Evolutionary conservation across 2,888 invertebrate genomes (phyloP).

Genomic region (Autographa pulchrina): DNA sequence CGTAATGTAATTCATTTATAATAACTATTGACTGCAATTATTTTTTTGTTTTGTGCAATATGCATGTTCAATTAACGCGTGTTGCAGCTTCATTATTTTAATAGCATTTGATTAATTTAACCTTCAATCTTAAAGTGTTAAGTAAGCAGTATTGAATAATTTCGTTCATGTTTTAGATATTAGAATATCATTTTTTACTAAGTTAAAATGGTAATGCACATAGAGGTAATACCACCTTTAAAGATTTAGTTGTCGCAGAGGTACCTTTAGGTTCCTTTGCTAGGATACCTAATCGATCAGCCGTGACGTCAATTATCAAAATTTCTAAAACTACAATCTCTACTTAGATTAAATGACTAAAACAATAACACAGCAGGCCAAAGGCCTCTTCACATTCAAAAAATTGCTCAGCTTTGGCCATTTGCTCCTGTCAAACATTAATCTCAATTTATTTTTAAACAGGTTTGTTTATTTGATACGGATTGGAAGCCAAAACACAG

Average conservation of each 20-base stretch:
- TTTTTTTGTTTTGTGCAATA: not conserved
- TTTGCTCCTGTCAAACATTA: not conserved
- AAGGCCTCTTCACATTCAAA: not conserved
- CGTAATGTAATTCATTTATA: not conserved
- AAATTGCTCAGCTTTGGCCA: not conserved
- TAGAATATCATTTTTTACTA: too few species aligned
- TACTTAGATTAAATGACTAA: not conserved
- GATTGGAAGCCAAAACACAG: not conserved
- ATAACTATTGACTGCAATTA: not conserved
- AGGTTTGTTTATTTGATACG: not conserved
- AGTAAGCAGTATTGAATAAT: not conserved
- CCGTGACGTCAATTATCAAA: too few species aligned
- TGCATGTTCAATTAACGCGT: not conserved
- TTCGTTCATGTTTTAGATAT: too few species aligned
- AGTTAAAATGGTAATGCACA: too few species aligned
- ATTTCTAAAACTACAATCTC: too few species aligned
- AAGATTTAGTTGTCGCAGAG: too few species aligned
- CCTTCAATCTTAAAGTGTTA: not conserved
- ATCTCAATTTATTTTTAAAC: not conserved
- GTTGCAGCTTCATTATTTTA: not conserved
- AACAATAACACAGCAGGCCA: not conserved
- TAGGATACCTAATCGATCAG: too few species aligned
- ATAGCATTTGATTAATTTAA: constrained; percentile 1
- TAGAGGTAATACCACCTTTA: too few species aligned
- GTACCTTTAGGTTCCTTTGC: too few species aligned